Percentiles rank a stretch among this genome's conserved stretches.
Conservation (phyloP, 2,113 vertebrate species). For the Ammodramus savannarum region DNA sequence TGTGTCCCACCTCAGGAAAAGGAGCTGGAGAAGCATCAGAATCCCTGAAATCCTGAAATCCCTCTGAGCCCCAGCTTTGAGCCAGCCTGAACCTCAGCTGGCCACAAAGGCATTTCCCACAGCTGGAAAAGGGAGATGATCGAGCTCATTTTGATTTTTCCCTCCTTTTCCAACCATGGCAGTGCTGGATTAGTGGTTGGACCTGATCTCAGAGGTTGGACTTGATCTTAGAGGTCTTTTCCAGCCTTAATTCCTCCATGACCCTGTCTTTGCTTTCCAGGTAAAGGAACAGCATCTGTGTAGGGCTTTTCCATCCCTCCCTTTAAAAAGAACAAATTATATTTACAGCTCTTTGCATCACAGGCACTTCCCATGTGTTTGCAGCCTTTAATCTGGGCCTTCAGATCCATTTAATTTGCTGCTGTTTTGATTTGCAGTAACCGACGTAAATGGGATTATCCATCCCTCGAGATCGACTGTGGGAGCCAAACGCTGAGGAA, state of each 20-base stretch:
- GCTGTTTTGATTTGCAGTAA: conserved; percentile 1
- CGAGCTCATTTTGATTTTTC: background rate
- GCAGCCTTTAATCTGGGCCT: conserved; percentile 2
- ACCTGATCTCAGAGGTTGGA: background rate
- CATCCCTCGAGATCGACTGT: background rate
- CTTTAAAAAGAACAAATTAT: accelerated
- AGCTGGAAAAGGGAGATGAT: background rate
- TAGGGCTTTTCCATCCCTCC: background rate
- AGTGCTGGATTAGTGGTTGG: accelerated
- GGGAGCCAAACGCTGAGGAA: background rate
- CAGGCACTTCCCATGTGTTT: background rate
- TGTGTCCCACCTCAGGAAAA: accelerated
- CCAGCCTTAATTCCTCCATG: background rate
- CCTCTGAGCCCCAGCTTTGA: background rate
- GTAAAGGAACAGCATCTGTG: background rate
- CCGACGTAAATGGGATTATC: background rate
- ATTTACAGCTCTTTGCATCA: background rate
- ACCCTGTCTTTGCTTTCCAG: background rate
- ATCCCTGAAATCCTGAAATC: accelerated
- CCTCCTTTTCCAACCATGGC: background rate
- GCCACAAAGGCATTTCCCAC: accelerated
- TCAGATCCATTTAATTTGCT: conserved; percentile 4
- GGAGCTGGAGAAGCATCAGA: accelerated
- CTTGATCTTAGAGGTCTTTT: background rate
- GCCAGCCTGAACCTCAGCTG: background rate